Percentiles rank a stretch among this genome's conserved stretches.
These are phyloP conservation scores for Nomada flava DNA, from an alignment of 2,888 invertebrate genomes.

Conservation along the genomic window DNA sequence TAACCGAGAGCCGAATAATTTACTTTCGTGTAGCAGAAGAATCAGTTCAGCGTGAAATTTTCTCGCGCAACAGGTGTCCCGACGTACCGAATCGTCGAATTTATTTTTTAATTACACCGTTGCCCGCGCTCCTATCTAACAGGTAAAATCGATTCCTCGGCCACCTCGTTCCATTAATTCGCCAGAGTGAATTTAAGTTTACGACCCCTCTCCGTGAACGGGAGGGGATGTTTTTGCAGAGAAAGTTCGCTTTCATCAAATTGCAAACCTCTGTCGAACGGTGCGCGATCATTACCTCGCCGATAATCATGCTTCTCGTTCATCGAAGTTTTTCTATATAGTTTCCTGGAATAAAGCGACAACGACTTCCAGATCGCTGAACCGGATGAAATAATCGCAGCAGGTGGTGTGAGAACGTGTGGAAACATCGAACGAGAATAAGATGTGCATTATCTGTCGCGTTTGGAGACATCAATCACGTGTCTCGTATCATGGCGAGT, in stretches of 20 bases:
- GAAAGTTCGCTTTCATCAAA: background rate
- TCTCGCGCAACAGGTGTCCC: constrained; percentile 16
- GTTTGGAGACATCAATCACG: constrained; percentile 28
- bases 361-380: background rate
- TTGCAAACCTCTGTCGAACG: background rate
- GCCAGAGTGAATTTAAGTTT: background rate
- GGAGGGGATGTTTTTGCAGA: background rate
- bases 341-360: background rate
- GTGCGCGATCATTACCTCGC: too few species aligned
- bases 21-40: background rate
- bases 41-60: background rate
- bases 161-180: background rate
- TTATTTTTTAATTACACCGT: constrained; percentile 25
- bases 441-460: background rate
- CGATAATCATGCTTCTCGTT: background rate
- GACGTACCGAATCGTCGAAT: background rate
- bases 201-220: background rate
- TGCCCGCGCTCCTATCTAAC: background rate
- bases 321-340: background rate
- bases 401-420: background rate
- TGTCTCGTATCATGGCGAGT: constrained; percentile 20
- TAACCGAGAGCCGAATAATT: background rate
- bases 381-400: background rate
- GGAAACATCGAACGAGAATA: background rate
- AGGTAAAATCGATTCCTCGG: background rate